Evolutionary conservation across 2,113 vertebrate genomes (phyloP), one percentile per base, ranked within the genome.

Genomic region (Calyptommatus sinebrachiatus): DNA sequence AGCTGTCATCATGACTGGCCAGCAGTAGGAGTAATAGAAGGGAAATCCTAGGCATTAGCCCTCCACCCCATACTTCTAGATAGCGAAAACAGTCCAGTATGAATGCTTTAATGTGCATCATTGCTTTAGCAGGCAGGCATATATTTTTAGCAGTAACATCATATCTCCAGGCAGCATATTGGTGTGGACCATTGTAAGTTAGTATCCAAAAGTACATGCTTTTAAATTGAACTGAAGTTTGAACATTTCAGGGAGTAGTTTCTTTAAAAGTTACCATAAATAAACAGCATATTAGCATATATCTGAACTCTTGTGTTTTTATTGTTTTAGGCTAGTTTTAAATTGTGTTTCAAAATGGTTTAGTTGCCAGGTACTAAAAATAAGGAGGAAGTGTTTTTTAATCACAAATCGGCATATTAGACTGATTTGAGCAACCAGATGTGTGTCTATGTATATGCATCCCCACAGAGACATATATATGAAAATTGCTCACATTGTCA

Each of bases 251-350:
- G 26, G 69, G 24, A 60, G n/a, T 31, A 26, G 20, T 28, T 24
- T 57, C 28, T 78, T 71, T 62, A 14, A 3, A 8, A 57, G 20
- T 53, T 74, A 18, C 14, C 18, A 18, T 57, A 50, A 31, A 48
- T 46, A 62, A 70, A 7, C 61, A 48, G n/a, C 62, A 35, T 6
- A 53, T 21, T 20, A 57, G n/a, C 18, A 35, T 35, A 7, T 14
- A 20, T 80, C n/a, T 66, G 22, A 35, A 28, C 7, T 57, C 73
- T 24, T 6, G 35, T 35, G n/a, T 80, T 85, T 35, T 65, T 79
- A 71, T 73, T 46, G 50, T 83, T 68, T 81, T 57, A 26, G 77
- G 87, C 86, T 85, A 60, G 31, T 80, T 79, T 84, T 45, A 84
- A 82, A 71, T 80, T 83, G 12, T 35, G 1, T 12, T 77, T 85